phyloP scores from a whole-genome alignment of 2,797 vertebrate species.

The Heliangelus exortis region DNA sequence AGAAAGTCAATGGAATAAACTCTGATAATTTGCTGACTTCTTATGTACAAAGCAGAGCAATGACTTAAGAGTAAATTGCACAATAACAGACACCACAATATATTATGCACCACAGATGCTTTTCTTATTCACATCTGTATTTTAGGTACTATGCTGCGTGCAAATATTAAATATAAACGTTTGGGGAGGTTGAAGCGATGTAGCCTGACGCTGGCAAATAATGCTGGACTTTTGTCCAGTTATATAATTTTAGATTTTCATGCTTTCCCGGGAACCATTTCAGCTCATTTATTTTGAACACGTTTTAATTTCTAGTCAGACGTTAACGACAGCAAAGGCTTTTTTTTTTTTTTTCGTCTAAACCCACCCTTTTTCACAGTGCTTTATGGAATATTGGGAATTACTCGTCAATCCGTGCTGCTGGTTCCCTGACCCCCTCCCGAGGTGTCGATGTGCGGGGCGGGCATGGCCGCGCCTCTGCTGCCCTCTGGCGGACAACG shows the following conservation, averaged over 20 bases:
- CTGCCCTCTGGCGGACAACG: slow-evolving; percentile 70
- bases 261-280: not conserved
- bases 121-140: not conserved
- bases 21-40: slow-evolving; percentile 77
- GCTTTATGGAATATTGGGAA: slow-evolving; percentile 74
- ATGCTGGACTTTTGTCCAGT: not conserved
- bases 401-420: slow-evolving; percentile 75
- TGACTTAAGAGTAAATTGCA: slow-evolving; percentile 66
- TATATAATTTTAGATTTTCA: not conserved
- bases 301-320: not conserved
- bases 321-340: not conserved
- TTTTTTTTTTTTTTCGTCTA: not conserved
- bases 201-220: not conserved
- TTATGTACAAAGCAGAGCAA: slow-evolving; percentile 44
- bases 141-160: not conserved
- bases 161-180: not conserved
- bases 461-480: slow-evolving; percentile 67
- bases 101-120: not conserved
- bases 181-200: rapidly evolving
- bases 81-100: not conserved
- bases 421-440: slow-evolving; percentile 77
- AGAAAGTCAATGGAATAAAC: slow-evolving; percentile 80
- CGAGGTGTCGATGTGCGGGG: slow-evolving; percentile 78
- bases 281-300: not conserved
- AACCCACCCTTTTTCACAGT: not conserved